A percentile compares a stretch with the other conserved stretches of the same genome.
phyloP scores from a whole-genome alignment of 2,113 vertebrate species.

The Brachyhypopomus gauderio region DNA sequence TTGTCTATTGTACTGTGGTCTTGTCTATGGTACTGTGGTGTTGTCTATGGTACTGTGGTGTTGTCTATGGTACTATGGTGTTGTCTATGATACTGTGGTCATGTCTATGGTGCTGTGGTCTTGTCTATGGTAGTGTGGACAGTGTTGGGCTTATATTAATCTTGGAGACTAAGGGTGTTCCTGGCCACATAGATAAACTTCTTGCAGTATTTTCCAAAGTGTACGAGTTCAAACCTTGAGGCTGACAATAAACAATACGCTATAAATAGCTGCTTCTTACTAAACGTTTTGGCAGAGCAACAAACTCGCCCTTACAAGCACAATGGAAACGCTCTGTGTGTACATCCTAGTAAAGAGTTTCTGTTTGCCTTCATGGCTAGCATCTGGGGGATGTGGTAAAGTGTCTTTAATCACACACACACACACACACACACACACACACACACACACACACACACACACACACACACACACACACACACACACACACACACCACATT shows the following conservation, averaged over 20 bases:
- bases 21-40: too few species aligned
- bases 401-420: not conserved
- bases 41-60: too few species aligned
- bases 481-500: not conserved
- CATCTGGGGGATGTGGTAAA: slow-evolving; percentile 4
- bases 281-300: slow-evolving; percentile 47
- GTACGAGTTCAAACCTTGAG: slow-evolving; percentile 42
- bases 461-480: not conserved
- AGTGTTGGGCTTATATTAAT: not conserved
- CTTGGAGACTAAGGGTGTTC: not conserved
- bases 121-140: too few species aligned
- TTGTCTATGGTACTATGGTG: too few species aligned
- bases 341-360: not conserved
- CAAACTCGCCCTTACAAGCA: slow-evolving; percentile 58
- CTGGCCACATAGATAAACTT: slow-evolving; percentile 3
- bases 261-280: slow-evolving; percentile 71
- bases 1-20: too few species aligned
- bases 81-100: too few species aligned
- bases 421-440: not conserved
- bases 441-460: not conserved
- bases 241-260: slow-evolving; percentile 76
- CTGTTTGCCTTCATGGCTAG: slow-evolving; percentile 4
- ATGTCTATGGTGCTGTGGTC: too few species aligned
- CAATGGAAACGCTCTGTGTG: slow-evolving; percentile 56
- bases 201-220: slow-evolving; percentile 56